A percentile compares a stretch with the other conserved stretches of the same genome.
Evolutionary conservation across 2,888 invertebrate genomes (phyloP).

Genomic region (Andrena flavipes): DNA sequence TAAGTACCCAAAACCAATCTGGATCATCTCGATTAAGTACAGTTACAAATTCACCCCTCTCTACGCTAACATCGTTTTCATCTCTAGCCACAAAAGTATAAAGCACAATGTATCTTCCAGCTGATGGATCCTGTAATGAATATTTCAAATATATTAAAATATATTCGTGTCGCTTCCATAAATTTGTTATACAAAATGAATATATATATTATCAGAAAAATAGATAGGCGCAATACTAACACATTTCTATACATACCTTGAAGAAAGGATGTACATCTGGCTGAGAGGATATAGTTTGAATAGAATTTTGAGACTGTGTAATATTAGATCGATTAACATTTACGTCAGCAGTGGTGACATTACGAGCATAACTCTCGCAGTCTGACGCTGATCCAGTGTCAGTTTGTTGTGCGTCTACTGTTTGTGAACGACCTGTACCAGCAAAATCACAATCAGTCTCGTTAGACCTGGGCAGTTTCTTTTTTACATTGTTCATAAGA

Average conservation of each 20-base stretch:
- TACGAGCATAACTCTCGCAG: conserved; percentile 88
- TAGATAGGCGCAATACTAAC: not conserved
- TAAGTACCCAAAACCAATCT: conserved; percentile 98
- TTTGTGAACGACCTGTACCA: conserved; percentile 78
- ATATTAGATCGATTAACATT: conserved; percentile 83
- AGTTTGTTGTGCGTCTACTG: conserved; percentile 80
- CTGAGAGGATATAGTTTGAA: conserved; percentile 85
- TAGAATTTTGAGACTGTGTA: conserved; percentile 85
- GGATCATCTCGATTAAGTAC: conserved; percentile 97
- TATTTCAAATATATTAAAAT: conserved; percentile 6
- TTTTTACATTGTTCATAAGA: conserved; percentile 88
- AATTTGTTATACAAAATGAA: not conserved
- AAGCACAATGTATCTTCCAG: conserved; percentile 94
- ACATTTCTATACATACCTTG: conserved; percentile 82
- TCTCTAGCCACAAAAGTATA: conserved; percentile 97
- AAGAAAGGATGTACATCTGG: conserved; percentile 87
- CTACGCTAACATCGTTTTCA: conserved; percentile 97
- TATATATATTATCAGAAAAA: not conserved
- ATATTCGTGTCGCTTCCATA: not conserved
- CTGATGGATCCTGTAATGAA: conserved; percentile 90
- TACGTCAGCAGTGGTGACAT: conserved; percentile 84
- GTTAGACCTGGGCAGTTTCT: conserved; percentile 91
- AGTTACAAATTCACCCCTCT: conserved; percentile 97
- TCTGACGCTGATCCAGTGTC: conserved; percentile 87
- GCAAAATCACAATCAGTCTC: conserved; percentile 80